Evolutionary conservation across 2,888 invertebrate genomes (phyloP), one percentile per base, ranked within the genome.

Genomic region (Macrophya alboannulata): DNA sequence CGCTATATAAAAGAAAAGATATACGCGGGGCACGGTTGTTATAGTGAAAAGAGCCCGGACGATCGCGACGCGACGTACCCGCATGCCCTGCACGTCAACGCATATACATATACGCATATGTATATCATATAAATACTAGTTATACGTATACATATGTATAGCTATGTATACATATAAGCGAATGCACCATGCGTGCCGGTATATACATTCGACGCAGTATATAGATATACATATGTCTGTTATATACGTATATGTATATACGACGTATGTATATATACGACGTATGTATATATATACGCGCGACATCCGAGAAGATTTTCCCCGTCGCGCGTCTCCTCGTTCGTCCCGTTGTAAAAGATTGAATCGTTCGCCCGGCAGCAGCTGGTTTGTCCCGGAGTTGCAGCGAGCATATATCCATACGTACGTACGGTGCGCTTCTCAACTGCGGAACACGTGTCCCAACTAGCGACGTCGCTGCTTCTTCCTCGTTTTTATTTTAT

Each of bases 351-450:
- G 62, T 40, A 51, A 62, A 68, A 83, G 83, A 83, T 83, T 83
- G 83, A 83, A 83, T 83, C 83, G 83, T 83, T 83, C 17, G 79
- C 79, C 55, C 74, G 37, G 79, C 59, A 37, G 62, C 84, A 45
- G 45, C 31, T 25, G 59, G 51, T 43, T 62, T 65, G 25, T 48
- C 77, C 79, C 77, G 85, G 68, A 51, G 51, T 40, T 45, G 79
- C 48, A 55, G 4, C 3, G 59, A 62, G n/a, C 83, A 31, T 43
- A 37, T 37, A 1, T 59, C 25, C 43, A 65, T 21, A 65, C 76
- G 84, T 21, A 55, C 45, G 48, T 48, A 62, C 59, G 51, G 51
- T 40, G n/a, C 37, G 68, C 9, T 68, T 68, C 68, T 68, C 37
- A 37, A 68, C 25, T 9, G 74, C 4, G 45, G 74, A 74, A 74